Percentiles rank a stretch among this genome's conserved stretches.
Conservation (phyloP, 1,140 invertebrate genomes). For the Temnothorax longispinosus region DNA sequence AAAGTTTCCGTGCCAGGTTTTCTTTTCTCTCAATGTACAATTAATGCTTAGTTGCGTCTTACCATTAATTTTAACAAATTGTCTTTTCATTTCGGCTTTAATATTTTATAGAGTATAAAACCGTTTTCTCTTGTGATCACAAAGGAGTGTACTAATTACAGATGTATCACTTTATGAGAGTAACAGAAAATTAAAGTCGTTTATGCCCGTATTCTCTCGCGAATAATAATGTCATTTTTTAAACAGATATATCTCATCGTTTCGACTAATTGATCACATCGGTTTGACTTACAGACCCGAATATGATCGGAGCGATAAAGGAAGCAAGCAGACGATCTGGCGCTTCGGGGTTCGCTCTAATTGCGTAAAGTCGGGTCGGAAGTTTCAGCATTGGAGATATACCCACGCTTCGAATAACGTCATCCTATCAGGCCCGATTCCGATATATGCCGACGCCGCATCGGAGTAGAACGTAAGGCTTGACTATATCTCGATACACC, state of each 20-base stretch:
- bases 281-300: slow-evolving; percentile 17
- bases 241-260: neutral
- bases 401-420: slow-evolving; percentile 56
- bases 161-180: neutral
- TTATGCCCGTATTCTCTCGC: no score
- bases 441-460: slow-evolving; percentile 40
- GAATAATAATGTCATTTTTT: neutral
- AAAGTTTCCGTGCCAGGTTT: slow-evolving; percentile 10
- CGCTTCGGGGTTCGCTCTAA: slow-evolving; percentile 38
- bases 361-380: slow-evolving; percentile 56
- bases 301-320: slow-evolving; percentile 31
- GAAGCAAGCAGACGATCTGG: neutral
- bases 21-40: neutral
- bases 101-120: slow-evolving; percentile 1
- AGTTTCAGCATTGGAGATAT: slow-evolving; percentile 56
- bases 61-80: neutral
- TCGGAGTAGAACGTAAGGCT: slow-evolving; percentile 7
- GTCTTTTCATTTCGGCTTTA: neutral
- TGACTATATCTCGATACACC: slow-evolving; percentile 38
- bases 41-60: neutral
- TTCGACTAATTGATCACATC: neutral
- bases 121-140: neutral
- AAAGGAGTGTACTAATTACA: neutral
- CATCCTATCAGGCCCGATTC: slow-evolving; percentile 57
- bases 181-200: neutral